Base-by-base conservation (phyloP, 2,888 invertebrate species). In the Cremastinae sp. region DNA sequence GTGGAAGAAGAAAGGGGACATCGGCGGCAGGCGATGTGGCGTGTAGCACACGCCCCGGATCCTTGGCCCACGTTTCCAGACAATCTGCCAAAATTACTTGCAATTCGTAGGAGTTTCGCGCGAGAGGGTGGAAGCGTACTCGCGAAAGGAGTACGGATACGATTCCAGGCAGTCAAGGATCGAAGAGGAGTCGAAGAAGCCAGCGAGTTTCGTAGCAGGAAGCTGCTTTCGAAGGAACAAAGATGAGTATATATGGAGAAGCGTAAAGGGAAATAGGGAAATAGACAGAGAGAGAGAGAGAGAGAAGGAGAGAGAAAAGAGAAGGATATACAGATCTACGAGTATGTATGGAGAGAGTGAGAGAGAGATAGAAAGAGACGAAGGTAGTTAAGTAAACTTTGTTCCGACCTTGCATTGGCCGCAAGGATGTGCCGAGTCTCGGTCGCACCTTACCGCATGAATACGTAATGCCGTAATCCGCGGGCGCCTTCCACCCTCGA, bases 401-500 rank as follows among this genome's bases (percentile, higher is more conserved):
- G 79, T 65, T 76, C 73, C 69, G 75, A 82, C 80, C 81, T 83
- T 62, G 77, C 79, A 79, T 76, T 78, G 75, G 74, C 72, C 62
- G 78, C 74, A 76, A 80, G 79, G 78, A 68, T 72, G 70, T 70
- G 62, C 68, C 62, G 68, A 72, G 72, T 68, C 39, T 68, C 68
- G 77, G 79, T 76, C 77, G 75, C 79, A 76, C 78, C 81, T 80
- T 78, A 78, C 76, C 75, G 70, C 77, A 79, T 82, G 81, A 83
- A 80, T 82, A 83, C 81, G 78, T 81, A 82, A 83, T 81, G 74
- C 75, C 61, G 78, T 81, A 82, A 82, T 83, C 80, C 71, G 59
- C 53, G 39, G 47, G 61, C 64, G 55, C 56, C 69, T 65, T 70
- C 28, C 65, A 66, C 22, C 65, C 56, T 59, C 8, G 9, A 37